A percentile compares a stretch with the other conserved stretches of the same genome.
phyloP scores from a whole-genome alignment of 1,140 invertebrate genomes.

The Drosophila tristis region DNA sequence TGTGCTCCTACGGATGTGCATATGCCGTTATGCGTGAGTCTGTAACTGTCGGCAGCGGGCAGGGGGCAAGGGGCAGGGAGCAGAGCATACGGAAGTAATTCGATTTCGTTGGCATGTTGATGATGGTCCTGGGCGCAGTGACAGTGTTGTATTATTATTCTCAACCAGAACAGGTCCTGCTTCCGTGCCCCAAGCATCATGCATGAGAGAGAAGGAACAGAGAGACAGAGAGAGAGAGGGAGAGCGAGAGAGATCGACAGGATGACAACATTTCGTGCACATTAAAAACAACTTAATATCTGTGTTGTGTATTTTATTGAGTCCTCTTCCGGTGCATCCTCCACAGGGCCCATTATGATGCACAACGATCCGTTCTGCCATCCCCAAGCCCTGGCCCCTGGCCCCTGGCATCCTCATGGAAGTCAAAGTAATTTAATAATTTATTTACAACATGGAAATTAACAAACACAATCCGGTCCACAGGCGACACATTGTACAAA shows the following conservation, averaged over 20 bases:
- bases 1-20: neutral
- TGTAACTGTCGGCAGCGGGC: constrained; percentile 21
- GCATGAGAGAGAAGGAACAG: constrained; percentile 21
- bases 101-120: constrained; percentile 72
- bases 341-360: constrained; percentile 20
- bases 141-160: constrained; percentile 54
- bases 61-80: constrained; percentile 16
- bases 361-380: neutral
- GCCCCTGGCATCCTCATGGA: neutral
- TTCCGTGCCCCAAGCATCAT: constrained; percentile 20
- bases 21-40: neutral
- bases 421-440: constrained; percentile 65
- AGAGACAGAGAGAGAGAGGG: too few species aligned
- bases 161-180: constrained; percentile 14
- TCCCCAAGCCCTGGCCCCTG: too few species aligned
- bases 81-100: constrained; percentile 77
- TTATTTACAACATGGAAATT: constrained; percentile 70
- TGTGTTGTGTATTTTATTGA: constrained; percentile 47
- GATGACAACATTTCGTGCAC: constrained; percentile 46
- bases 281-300: constrained; percentile 65
- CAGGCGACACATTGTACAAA: constrained; percentile 45
- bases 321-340: constrained; percentile 34
- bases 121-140: constrained; percentile 53
- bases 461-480: constrained; percentile 44
- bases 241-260: constrained; percentile 18